Base-by-base conservation (phyloP, 2,797 vertebrate species). In the Glossophaga mutica region DNA sequence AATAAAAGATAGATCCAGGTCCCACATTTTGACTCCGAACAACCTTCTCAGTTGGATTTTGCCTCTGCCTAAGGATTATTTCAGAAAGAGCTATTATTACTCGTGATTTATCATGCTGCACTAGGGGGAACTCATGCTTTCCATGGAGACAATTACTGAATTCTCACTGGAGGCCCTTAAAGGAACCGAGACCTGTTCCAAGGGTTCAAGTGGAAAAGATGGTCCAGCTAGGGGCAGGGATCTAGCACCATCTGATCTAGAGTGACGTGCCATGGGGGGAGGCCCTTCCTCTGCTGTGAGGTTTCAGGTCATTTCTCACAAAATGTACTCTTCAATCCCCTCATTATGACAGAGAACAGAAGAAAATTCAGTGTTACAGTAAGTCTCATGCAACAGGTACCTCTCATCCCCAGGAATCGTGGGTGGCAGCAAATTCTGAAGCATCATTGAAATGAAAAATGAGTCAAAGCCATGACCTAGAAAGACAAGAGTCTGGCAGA, bases 81-180 rank as follows among this genome's bases (percentile, higher is more conserved):
- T 98, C 97, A 98, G 98, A 98, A 98, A 98, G 97, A 98, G 97
- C 98, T 98, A 97, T 98, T 98, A 98, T 98, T 98, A 98, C 98
- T 98, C 29, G 1, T 98, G 98, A 98, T 98, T 98, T 98, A 98
- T 98, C 94, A 84, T 14, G 88, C 97, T 97, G 98, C 98, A 97
- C 98, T 98, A 96, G 96, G 97, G 98, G 97, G 96, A 98, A 98
- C 98, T 98, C 93, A 26, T 96, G 86, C 98, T 98, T 98, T 98
- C 97, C 24, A n/a, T 91, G 34, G 81, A 98, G 97, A 98, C 97
- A 98, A 98, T 98, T 98, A 98, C 12, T 0, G 94, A 98, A 93
- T 97, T 97, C 97, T 98, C 81, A 4, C 65, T 46, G 97, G 98
- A 98, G 97, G 87, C 95, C 97, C 98, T 98, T 97, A 46, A 98